phyloP scores from a whole-genome alignment of 2,113 vertebrate species.

The Xiphophorus hellerii region DNA sequence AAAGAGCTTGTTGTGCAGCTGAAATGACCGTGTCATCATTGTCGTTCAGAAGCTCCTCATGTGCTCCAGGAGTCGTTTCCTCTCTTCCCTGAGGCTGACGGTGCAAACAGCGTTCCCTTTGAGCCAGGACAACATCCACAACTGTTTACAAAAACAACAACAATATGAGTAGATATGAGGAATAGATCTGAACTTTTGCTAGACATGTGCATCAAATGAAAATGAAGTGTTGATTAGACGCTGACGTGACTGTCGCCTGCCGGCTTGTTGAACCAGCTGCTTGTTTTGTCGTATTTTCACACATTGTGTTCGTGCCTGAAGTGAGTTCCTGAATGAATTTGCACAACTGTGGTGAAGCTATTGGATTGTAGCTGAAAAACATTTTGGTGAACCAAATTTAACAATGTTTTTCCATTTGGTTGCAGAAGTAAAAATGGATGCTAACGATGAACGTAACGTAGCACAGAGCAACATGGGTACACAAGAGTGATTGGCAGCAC shows the following conservation, averaged over 20 bases:
- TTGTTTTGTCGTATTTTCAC: neutral
- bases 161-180: neutral
- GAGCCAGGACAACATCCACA: neutral
- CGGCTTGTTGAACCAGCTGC: neutral
- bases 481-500: too few relatives aligned
- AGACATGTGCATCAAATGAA: neutral
- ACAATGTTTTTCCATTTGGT: neutral
- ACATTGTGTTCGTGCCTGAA: neutral
- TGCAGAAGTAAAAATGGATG: too few relatives aligned
- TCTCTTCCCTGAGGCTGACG: conserved; percentile 4
- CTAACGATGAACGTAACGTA: too few relatives aligned
- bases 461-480: too few relatives aligned
- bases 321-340: neutral
- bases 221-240: neutral
- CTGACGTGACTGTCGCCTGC: neutral
- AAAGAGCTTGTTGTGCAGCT: conserved; percentile 23
- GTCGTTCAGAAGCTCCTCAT: conserved; percentile 43
- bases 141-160: neutral
- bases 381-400: neutral
- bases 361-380: neutral
- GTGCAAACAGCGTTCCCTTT: conserved; percentile 41
- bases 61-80: conserved; percentile 50
- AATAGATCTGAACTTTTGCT: neutral
- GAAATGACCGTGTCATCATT: conserved; percentile 25
- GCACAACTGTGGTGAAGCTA: neutral